Evolutionary conservation across 2,888 invertebrate species (phyloP), one percentile per base, ranked within the genome.

Genomic region (Beris chalybata): DNA sequence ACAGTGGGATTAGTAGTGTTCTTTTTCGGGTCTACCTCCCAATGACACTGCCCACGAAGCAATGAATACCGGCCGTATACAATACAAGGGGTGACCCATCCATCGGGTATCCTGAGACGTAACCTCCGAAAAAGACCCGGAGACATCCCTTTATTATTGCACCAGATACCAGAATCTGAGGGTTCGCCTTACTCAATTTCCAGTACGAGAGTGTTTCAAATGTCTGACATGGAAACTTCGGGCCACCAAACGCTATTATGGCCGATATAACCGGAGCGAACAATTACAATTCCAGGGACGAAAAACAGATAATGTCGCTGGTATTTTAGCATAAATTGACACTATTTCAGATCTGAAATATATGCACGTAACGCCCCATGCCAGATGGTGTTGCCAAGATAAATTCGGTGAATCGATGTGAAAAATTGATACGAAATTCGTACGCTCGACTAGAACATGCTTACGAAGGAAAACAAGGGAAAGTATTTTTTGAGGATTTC

Each of bases 341-440:
- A 67, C 65, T 69, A 67, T 67, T 69, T 67, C 61, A 67, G 69
- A 69, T 69, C 58, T 65, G 61, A 69, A 65, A 69, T 69, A 67
- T 69, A 69, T 69, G 67, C 69, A 67, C 57, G 67, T 50, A 67
- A 67, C 69, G 69, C 69, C 69, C 67, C 65, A 50, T 48, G 69
- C 69, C 69, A 69, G 69, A 69, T 69, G 69, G 67, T 69, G 61
- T 57, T 61, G 22, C 45, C 53, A 57, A 67, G 69, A 69, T 69
- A 69, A 69, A 69, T 69, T 69, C 63, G 56, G 69, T 69, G 69
- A 65, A 69, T 69, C 61, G 69, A 69, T 69, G 69, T 69, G 69
- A 69, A 69, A 69, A 69, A 69, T 69, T 69, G 69, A 67, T 67
- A 69, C 11, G 65, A 50, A 48, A 52, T 38, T 38, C 38, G 38